phyloP scores from a whole-genome alignment of 1,140 invertebrate species.

The Bradysia coprophila region DNA sequence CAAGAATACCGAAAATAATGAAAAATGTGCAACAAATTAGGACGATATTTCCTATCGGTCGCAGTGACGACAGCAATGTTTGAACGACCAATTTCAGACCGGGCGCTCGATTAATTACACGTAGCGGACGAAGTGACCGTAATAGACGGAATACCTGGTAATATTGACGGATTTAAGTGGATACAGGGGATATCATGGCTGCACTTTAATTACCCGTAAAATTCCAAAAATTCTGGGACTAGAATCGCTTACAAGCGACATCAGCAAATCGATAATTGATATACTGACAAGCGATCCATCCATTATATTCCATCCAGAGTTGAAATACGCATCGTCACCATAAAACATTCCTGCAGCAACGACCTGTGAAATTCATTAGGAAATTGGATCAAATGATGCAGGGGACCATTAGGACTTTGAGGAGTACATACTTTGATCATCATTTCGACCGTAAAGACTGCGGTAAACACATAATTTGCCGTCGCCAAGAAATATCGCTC shows the following conservation, averaged over 20 bases:
- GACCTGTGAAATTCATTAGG: conserved; percentile 36
- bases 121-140: conserved; percentile 79
- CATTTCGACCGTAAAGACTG: conserved; percentile 95
- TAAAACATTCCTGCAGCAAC: conserved; percentile 88
- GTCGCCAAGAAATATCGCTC: conserved; percentile 78
- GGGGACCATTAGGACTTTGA: neutral
- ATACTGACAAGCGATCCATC: conserved; percentile 94
- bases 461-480: conserved; percentile 94
- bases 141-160: conserved; percentile 93
- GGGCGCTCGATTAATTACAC: conserved; percentile 96
- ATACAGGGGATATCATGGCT: conserved; percentile 25
- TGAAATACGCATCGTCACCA: conserved; percentile 88
- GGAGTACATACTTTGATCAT: conserved; percentile 78
- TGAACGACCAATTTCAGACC: conserved; percentile 98
- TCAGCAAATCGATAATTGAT: conserved; percentile 89
- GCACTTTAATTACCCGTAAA: conserved; percentile 46
- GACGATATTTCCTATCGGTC: conserved; percentile 99
- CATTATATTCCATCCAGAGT: conserved; percentile 99
- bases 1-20: conserved; percentile 98
- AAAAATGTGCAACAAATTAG: conserved; percentile 99
- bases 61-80: conserved; percentile 89
- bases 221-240: conserved; percentile 96
- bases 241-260: conserved; percentile 78
- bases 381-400: neutral
- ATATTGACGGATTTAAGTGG: no score